Conservation (phyloP, 2,797 vertebrate species). For the Neosilurus hyrtlii region DNA sequence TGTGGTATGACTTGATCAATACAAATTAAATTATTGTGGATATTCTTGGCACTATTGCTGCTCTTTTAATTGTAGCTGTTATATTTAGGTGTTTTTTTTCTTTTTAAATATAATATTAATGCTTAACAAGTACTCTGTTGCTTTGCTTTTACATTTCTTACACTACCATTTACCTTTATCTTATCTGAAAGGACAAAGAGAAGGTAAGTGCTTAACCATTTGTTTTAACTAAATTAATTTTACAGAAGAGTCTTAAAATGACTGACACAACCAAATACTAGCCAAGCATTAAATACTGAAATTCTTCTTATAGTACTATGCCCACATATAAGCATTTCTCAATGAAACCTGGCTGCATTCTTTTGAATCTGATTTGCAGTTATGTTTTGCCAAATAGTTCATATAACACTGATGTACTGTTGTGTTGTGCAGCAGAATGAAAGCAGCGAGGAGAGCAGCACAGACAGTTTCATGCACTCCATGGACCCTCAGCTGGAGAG, state of each 20-base stretch:
- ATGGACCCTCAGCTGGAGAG: constrained; percentile 89
- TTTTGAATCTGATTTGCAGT: neutral
- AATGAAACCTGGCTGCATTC: neutral
- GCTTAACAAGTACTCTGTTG: neutral
- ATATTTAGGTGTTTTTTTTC: neutral
- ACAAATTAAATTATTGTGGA: neutral
- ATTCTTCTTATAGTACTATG: neutral
- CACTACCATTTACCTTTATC: constrained; percentile 39
- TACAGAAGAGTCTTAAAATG: neutral
- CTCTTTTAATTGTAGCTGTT: neutral
- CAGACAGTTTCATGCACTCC: constrained; percentile 88
- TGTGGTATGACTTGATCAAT: constrained; percentile 69
- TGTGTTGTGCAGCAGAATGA: constrained; percentile 73
- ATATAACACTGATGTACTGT: neutral
- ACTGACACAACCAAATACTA: neutral
- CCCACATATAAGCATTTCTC: neutral
- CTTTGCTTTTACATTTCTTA: neutral
- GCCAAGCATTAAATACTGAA: neutral
- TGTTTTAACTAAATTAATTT: neutral
- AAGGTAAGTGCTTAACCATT: constrained; percentile 58
- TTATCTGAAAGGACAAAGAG: constrained; percentile 68
- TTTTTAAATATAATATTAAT: neutral
- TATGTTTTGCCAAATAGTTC: constrained; percentile 6
- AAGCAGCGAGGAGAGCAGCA: constrained; percentile 77
- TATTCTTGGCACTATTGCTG: neutral